Evolutionary conservation across 1,140 invertebrate genomes (phyloP), one percentile per base, ranked within the genome.

Genomic region (Ceratitis capitata): DNA sequence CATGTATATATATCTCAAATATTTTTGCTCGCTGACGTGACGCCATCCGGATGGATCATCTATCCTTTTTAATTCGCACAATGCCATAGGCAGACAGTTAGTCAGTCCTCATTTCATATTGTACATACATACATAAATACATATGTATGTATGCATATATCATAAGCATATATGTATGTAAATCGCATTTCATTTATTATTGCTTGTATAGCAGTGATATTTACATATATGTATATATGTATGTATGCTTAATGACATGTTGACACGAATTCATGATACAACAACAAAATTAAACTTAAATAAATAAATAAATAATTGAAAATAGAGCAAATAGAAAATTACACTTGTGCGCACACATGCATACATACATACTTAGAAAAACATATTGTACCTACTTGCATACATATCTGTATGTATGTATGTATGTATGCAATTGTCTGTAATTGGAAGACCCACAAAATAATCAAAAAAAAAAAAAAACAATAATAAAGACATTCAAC

Each of bases 251-350:
- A 78, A 78, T 45, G 69, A 78, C 69, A 78, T 78, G 69, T 78
- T 78, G 69, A 78, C 69, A 78, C 69, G 69, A 78, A 78, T 78
- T 78, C 69, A 78, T 26, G 69, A 42, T 78, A 78, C 69, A 78
- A 78, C 10, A 32, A 39, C 10, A 78, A 61, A 61, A n/a, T n/a
- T n/a, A n/a, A n/a, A n/a, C n/a, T n/a, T n/a, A n/a, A 64, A 64
- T 35, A 64, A 64, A 64, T 64, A 78, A 64, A 39, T 64, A 64
- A 64, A 64, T 45, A 61, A 61, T 29, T 26, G 19, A 47, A 78
- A 78, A n/a, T 29, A 19, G 35, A 19, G 69, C 39, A 42, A 42
- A 74, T 23, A 42, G 45, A 78, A 42, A 61, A n/a, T n/a, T n/a
- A n/a, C n/a, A n/a, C n/a, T 56, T 56, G 51, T 56, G 5, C 51